Base-by-base conservation (phyloP, 1,140 invertebrate species). In the Chionoecetes opilio region DNA sequence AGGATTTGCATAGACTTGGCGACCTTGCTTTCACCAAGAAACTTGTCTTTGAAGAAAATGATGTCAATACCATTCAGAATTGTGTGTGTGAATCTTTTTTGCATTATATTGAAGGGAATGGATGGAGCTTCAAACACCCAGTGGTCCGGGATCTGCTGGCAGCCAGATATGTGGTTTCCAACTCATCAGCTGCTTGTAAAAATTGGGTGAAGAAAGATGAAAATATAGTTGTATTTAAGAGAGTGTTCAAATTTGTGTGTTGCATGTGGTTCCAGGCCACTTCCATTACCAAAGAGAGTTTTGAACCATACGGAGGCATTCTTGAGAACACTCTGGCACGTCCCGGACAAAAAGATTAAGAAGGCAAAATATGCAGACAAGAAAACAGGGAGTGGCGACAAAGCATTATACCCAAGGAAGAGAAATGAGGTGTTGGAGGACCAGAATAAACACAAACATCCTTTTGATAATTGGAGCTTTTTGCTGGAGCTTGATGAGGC, bases 161-260 rank as follows among this genome's bases (percentile, higher is more conserved):
- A 37, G 85, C 93, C 53, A 88, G 31, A 38, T 93, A 93, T 93
- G 93, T 93, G 2, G 41, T 89, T 26, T n/a, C 37, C 26, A 26
- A 93, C 21, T 86, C 85, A 35, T 2, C 3, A 14, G 88, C 35
- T 21, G 85, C 86, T 6, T 89, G 86, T 34, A 14, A 29, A 26
- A 31, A 89, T 0, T 89, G 86, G 93, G 32, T 93, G 9, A 75
- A 75, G 46, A 53, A 2, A 53, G 46, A 53, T 31, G 5, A n/a
- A 29, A 93, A 82, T 75, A 34, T 82, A 53, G 0, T 9, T 8
- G 17, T 3, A 31, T 93, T 93, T 75, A 93, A 75, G n/a, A 89
- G 93, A 37, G 86, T 93, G 14, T 93, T 93, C n/a, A 93, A 82
- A 38, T 93, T 93, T 93, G 93, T n/a, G 3, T 93, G 93, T 93